These are phyloP conservation scores for Alligator mississippiensis DNA, from an alignment of 2,113 vertebrate species.

Conservation along the genomic window DNA sequence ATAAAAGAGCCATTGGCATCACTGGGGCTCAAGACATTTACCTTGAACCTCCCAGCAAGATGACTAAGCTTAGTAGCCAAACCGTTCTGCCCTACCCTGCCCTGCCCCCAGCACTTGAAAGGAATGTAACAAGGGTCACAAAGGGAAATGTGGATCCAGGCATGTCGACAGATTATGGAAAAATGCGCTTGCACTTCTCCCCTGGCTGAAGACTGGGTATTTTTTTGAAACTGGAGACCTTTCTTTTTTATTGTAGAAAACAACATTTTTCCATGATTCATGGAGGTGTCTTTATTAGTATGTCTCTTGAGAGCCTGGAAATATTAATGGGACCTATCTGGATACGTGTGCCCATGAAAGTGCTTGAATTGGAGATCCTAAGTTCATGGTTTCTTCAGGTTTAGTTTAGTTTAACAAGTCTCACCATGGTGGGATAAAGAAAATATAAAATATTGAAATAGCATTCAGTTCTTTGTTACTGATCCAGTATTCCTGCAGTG, in stretches of 20 bases:
- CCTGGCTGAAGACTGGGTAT: background rate
- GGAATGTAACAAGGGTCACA: background rate
- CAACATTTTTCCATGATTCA: background rate
- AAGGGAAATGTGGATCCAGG: background rate
- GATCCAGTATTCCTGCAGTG: background rate
- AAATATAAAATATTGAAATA: background rate
- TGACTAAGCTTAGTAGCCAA: background rate
- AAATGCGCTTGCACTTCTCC: background rate
- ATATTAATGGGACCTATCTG: background rate
- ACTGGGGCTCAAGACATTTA: background rate
- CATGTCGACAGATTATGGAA: background rate
- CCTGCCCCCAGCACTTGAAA: background rate
- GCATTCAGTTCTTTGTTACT: background rate
- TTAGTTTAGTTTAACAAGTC: background rate
- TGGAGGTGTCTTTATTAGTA: background rate
- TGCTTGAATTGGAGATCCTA: background rate
- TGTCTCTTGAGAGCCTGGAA: background rate
- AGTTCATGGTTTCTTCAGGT: background rate
- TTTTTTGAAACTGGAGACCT: background rate
- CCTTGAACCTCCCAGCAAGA: background rate
- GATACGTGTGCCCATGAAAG: background rate
- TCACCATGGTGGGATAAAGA: too few relatives aligned
- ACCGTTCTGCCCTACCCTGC: background rate
- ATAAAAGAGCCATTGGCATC: background rate
- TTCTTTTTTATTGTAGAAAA: background rate